These are phyloP conservation scores for Rallus crepitans DNA, from an alignment of 2,797 vertebrate genomes.

Conservation along the genomic window DNA sequence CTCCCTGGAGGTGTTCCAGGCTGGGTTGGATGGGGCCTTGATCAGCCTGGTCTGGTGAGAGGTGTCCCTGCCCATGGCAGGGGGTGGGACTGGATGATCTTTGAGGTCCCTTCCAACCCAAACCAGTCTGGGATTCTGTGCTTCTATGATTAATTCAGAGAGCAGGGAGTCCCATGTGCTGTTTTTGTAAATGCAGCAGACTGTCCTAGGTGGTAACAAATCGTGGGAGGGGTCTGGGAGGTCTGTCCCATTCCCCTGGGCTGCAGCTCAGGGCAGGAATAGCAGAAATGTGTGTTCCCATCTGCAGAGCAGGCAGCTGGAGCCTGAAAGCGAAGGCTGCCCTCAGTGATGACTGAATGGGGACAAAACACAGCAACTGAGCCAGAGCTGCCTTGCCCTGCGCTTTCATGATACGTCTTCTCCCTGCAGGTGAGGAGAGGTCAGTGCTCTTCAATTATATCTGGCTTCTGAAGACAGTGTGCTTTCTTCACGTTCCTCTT, in stretches of 20 bases:
- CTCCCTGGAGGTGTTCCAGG: too few species aligned
- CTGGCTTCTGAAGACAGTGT: not conserved
- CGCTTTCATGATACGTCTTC: not conserved
- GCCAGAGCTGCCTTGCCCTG: accelerated
- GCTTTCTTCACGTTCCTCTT: not conserved
- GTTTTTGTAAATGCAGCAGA: not conserved
- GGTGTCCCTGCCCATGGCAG: too few species aligned
- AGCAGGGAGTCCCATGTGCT: not conserved
- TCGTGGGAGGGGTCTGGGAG: not conserved
- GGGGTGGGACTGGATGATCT: too few species aligned
- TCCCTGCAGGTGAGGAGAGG: not conserved
- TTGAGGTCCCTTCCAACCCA: too few species aligned
- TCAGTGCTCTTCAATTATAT: not conserved
- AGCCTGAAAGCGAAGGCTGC: not conserved
- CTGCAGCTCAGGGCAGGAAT: not conserved
- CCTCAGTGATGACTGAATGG: not conserved
- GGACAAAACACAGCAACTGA: not conserved
- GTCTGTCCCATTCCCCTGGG: accelerated
- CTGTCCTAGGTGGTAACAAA: not conserved
- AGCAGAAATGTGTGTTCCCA: not conserved
- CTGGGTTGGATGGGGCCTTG: too few species aligned
- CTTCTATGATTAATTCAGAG: not conserved
- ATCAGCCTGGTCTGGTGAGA: too few species aligned
- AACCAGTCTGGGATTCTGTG: too few species aligned
- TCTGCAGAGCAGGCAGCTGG: not conserved